Conservation (phyloP, 2,113 vertebrate species). For the Hypocryptadius cinnamomeus region DNA sequence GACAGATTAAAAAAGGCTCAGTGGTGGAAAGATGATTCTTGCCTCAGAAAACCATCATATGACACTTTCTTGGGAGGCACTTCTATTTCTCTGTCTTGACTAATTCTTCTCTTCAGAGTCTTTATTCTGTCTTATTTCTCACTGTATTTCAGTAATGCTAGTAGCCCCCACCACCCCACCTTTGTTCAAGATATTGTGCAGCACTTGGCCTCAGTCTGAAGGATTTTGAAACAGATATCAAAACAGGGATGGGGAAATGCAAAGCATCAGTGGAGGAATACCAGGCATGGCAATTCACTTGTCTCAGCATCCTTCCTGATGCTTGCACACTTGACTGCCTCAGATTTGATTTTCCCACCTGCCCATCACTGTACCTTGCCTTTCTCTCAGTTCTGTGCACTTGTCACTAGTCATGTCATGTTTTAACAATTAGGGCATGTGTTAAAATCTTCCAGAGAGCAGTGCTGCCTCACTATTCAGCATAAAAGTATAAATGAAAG, state of each 20-base stretch:
- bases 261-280: neutral
- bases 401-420: neutral
- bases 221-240: neutral
- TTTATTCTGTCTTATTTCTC: neutral
- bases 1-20: neutral
- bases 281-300: neutral
- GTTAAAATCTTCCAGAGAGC: neutral
- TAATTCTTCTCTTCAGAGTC: neutral
- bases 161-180: neutral
- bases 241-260: neutral
- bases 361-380: neutral
- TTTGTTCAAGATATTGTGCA: neutral
- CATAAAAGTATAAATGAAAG: neutral
- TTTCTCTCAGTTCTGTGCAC: neutral
- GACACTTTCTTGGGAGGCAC: neutral
- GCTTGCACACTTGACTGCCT: neutral
- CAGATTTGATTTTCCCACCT: neutral
- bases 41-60: neutral
- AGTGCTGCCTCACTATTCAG: neutral
- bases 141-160: neutral
- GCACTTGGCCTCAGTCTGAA: neutral
- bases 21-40: neutral
- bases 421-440: neutral
- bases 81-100: neutral
- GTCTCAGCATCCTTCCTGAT: neutral